Evolutionary conservation across 2,888 invertebrate species (phyloP).

Genomic region (Synanthedon andrenaeformis): DNA sequence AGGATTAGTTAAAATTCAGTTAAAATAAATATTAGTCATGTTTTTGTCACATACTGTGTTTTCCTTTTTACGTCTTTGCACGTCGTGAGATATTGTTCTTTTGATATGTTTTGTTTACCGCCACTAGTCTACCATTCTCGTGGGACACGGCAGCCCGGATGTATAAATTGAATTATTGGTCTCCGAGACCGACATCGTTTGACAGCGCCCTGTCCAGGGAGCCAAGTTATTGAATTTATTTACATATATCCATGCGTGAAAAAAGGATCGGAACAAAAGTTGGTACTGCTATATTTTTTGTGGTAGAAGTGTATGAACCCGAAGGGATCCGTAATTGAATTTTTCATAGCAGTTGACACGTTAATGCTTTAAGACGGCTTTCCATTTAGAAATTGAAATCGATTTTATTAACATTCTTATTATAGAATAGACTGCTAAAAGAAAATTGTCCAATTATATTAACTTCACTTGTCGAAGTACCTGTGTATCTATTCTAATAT

Average conservation of each 20-base stretch:
- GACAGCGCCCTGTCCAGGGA: slow-evolving; percentile 32
- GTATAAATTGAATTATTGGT: slow-evolving; percentile 40
- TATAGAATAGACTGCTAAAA: no score
- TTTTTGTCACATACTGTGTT: no score
- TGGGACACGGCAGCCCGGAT: slow-evolving; percentile 12
- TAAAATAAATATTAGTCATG: no score
- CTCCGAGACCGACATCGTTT: slow-evolving; percentile 25
- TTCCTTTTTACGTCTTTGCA: not conserved
- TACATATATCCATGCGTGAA: slow-evolving; percentile 30
- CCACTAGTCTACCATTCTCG: slow-evolving; percentile 18
- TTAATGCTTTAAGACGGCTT: not conserved
- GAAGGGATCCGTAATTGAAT: not conserved
- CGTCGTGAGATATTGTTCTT: not conserved
- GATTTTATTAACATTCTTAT: not conserved
- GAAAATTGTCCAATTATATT: no score
- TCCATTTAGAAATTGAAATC: not conserved
- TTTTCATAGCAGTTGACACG: not conserved
- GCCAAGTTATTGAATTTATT: slow-evolving; percentile 44
- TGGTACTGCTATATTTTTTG: not conserved
- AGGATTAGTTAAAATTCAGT: no score
- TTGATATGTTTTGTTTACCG: slow-evolving; percentile 30
- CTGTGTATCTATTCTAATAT: no score
- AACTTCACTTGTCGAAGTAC: no score
- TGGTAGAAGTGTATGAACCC: not conserved
- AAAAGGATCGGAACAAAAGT: slow-evolving; percentile 14